Base-by-base conservation (phyloP, 2,888 invertebrate genomes). In the Cyrtodaria siliqua region DNA sequence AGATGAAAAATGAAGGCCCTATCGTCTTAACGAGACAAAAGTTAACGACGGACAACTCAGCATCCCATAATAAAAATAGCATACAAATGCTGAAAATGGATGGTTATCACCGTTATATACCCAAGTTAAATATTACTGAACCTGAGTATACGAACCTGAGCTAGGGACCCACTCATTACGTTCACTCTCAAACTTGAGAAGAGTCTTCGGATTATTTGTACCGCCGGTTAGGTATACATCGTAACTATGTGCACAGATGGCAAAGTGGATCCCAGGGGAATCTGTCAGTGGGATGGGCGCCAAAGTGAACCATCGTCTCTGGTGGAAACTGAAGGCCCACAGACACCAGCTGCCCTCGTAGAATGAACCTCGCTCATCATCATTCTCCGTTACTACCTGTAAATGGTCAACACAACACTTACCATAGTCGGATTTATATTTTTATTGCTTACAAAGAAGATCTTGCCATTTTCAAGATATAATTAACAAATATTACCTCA, bases 221-320 rank as follows among this genome's bases (percentile, higher is more conserved):
- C 85, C 85, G 3, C 85, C 85, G 40, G 77, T 62, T 9, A 85
- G 52, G 56, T 70, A 85, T 1, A 85, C 44, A 50, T 85, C 79
- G 50, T 80, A 79, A 50, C 77, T 49, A 57, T 75, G 73, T 6
- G 85, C 72, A 33, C 82, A 79, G 26, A 85, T 60, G 6, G 73
- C 73, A 42, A 85, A 80, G 27, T 77, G 27, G 2, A 18, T 9
- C 3, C 75, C 85, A 0, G 85, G 85, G 9, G 82, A 80, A 38
- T 78, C 69, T 9, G 61, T 50, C 4, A 69, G 60, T 0, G 78
- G 78, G 2, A 85, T 74, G 2, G 79, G 82, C 12, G 82, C 72
- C 1, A 85, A 63, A 1, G 83, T 83, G 38, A 79, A 83, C 85
- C 85, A 85, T 33, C 75, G 55, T 12, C 57, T 50, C 66, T 83